A percentile compares a stretch with the other conserved stretches of the same genome.
Evolutionary conservation across 2,888 invertebrate species (phyloP).

Genomic region (Saturnia pavonia): DNA sequence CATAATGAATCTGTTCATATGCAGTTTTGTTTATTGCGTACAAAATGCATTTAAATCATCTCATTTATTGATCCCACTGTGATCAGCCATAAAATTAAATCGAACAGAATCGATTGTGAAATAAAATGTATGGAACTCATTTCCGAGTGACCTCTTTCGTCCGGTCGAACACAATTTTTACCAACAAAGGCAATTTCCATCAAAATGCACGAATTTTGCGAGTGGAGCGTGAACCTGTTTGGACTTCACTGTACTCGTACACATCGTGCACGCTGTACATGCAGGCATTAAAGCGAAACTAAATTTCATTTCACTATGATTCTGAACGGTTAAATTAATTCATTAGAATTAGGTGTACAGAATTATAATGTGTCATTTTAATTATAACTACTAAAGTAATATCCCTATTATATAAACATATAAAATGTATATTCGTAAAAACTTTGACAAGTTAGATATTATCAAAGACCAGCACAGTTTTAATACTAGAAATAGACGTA

Average conservation of each 20-base stretch:
- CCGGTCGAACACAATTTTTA: slow-evolving; percentile 60
- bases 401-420: too few species aligned
- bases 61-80: slow-evolving; percentile 42
- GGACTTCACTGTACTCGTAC: slow-evolving; percentile 33
- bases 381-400: too few species aligned
- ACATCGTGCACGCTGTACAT: slow-evolving; percentile 27
- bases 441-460: too few species aligned
- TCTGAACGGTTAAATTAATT: too few species aligned
- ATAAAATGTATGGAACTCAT: slow-evolving; percentile 69
- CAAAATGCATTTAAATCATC: slow-evolving; percentile 37
- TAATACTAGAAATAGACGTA: too few species aligned
- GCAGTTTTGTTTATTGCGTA: slow-evolving; percentile 22
- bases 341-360: neutral
- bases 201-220: slow-evolving; percentile 67
- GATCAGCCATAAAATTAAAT: slow-evolving; percentile 65
- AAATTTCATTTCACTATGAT: neutral
- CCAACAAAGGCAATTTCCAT: slow-evolving; percentile 69
- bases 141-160: slow-evolving; percentile 59
- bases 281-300: neutral
- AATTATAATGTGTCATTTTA: neutral
- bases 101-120: slow-evolving; percentile 64
- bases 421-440: too few species aligned
- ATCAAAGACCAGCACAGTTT: too few species aligned
- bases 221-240: slow-evolving; percentile 49
- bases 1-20: slow-evolving; percentile 22